Evolutionary conservation across 2,113 vertebrate species (phyloP).

Genomic region (Garra rufa): DNA sequence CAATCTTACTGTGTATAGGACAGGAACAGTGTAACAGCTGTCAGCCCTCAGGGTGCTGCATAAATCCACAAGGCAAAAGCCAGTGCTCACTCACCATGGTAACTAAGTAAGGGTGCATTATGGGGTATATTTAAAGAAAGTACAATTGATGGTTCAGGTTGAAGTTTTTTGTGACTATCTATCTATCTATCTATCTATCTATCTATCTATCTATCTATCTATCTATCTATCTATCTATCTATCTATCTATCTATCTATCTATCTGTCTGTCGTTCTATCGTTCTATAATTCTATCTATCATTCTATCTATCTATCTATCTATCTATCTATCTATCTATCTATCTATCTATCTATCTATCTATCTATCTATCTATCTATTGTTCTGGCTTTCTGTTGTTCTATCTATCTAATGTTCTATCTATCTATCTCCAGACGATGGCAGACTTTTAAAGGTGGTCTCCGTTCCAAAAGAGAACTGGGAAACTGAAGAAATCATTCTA

Average conservation of each 20-base stretch:
- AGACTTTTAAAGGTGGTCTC: constrained; percentile 83
- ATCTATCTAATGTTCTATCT: background rate
- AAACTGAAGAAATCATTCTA: constrained; percentile 77
- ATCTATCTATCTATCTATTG: background rate
- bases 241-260: background rate
- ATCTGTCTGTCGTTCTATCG: background rate
- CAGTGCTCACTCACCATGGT: background rate
- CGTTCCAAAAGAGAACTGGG: constrained; percentile 64
- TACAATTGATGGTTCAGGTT: background rate
- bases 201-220: background rate
- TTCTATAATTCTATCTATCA: background rate
- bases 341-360: background rate
- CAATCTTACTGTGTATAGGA: constrained; percentile 14
- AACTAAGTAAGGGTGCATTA: constrained; percentile 7
- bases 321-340: background rate
- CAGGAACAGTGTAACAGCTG: constrained; percentile 57
- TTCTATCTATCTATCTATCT: background rate
- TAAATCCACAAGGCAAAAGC: constrained; percentile 31
- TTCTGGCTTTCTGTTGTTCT: background rate
- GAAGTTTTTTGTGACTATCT: background rate
- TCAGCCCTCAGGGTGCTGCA: constrained; percentile 27
- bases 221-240: background rate
- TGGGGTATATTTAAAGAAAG: background rate
- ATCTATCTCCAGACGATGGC: constrained; percentile 75
- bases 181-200: background rate